Evolutionary conservation across 2,797 vertebrate species (phyloP).

Genomic region (Poecilia wingei): DNA sequence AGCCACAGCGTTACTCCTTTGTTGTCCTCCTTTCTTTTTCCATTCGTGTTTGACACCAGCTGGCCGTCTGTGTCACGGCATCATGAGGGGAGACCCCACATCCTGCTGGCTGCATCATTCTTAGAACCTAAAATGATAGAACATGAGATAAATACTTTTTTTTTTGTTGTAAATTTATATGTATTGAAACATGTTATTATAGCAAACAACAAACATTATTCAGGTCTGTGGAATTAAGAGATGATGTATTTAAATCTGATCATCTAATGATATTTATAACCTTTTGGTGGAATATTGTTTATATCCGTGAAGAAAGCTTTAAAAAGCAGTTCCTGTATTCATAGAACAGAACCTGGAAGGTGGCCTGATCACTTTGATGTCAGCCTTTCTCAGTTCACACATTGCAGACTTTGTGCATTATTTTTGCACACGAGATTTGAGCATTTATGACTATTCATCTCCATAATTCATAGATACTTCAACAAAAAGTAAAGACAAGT

Average conservation of each 20-base stretch:
- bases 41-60: constrained; percentile 4
- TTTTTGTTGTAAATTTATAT: background rate
- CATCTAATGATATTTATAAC: background rate
- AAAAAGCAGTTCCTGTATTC: background rate
- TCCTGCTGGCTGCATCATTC: background rate
- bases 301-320: background rate
- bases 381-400: background rate
- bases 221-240: background rate
- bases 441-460: background rate
- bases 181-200: background rate
- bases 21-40: constrained; percentile 4
- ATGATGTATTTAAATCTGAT: background rate
- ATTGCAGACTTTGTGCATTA: background rate
- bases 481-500: background rate
- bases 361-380: background rate
- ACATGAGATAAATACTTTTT: background rate
- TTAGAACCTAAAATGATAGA: background rate
- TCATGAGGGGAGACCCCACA: background rate
- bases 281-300: background rate
- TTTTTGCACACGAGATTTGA: background rate
- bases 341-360: background rate
- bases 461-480: background rate
- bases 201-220: background rate
- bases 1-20: constrained; percentile 33
- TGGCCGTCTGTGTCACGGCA: background rate